Conservation (phyloP, 2,113 vertebrate species). For the Calidris pugnax region DNA sequence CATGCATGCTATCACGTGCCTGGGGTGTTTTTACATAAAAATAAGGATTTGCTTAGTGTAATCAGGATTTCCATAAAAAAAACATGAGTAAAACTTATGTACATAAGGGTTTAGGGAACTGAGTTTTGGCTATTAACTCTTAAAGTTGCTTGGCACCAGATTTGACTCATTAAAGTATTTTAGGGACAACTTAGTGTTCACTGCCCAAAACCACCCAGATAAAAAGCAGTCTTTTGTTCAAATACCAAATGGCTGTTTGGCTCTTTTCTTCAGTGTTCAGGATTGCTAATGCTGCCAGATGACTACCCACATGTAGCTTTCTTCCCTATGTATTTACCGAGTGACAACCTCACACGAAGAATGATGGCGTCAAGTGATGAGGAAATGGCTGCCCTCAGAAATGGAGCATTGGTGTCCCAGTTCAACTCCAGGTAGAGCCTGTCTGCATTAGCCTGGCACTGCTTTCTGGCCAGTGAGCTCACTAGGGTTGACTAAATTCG, state of each 20-base stretch:
- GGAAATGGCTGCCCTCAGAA: background rate
- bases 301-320: background rate
- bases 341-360: background rate
- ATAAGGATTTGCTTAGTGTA: background rate
- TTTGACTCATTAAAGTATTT: background rate
- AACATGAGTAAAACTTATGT: accelerated
- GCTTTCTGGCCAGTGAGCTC: accelerated
- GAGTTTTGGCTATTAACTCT: background rate
- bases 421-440: background rate
- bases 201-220: background rate
- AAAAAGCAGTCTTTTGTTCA: background rate
- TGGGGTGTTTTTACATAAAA: background rate
- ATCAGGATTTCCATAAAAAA: background rate
- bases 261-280: background rate
- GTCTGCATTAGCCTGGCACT: background rate
- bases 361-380: accelerated
- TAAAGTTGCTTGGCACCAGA: background rate
- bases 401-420: accelerated
- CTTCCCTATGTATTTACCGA: background rate
- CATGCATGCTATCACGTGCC: background rate
- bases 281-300: background rate
- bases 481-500: background rate
- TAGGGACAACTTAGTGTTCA: background rate
- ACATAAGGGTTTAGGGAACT: accelerated
- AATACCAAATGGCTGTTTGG: background rate